These are phyloP conservation scores for Ctenomys sociabilis DNA, from an alignment of 2,113 vertebrate species.

Conservation along the genomic window DNA sequence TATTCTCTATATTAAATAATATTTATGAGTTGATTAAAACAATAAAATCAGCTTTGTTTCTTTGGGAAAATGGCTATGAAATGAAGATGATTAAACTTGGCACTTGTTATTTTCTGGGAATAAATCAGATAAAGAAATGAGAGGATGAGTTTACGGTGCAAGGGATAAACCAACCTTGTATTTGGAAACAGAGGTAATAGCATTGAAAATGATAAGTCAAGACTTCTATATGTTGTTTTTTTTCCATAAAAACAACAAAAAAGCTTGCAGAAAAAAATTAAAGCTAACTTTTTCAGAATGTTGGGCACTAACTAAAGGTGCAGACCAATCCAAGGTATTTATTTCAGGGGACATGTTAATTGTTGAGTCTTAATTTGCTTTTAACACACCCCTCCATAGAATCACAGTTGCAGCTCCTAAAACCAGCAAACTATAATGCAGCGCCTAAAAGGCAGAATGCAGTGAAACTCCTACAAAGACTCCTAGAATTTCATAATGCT, in stretches of 20 bases:
- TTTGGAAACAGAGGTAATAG: neutral
- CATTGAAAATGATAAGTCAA: neutral
- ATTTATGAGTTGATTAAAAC: neutral
- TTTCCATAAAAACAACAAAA: neutral
- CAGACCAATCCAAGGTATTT: neutral
- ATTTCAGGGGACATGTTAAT: neutral
- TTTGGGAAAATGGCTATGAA: neutral
- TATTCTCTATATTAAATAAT: neutral
- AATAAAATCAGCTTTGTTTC: neutral
- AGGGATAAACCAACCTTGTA: neutral
- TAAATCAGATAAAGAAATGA: neutral
- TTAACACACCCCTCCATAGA: neutral
- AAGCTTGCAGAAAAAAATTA: neutral
- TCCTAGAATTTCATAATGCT: neutral
- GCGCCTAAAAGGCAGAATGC: neutral
- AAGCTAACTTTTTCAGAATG: neutral
- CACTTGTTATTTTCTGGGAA: conserved; percentile 8
- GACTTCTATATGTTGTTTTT: neutral
- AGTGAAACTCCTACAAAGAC: neutral
- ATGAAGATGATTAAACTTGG: neutral
- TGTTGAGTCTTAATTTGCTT: neutral
- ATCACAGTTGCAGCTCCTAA: neutral
- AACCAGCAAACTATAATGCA: neutral
- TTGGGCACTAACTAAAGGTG: neutral
- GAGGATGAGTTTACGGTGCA: neutral